Percentiles rank a stretch among this genome's conserved stretches.
Evolutionary conservation across 2,113 vertebrate species (phyloP).

Genomic region (Panthera uncia): DNA sequence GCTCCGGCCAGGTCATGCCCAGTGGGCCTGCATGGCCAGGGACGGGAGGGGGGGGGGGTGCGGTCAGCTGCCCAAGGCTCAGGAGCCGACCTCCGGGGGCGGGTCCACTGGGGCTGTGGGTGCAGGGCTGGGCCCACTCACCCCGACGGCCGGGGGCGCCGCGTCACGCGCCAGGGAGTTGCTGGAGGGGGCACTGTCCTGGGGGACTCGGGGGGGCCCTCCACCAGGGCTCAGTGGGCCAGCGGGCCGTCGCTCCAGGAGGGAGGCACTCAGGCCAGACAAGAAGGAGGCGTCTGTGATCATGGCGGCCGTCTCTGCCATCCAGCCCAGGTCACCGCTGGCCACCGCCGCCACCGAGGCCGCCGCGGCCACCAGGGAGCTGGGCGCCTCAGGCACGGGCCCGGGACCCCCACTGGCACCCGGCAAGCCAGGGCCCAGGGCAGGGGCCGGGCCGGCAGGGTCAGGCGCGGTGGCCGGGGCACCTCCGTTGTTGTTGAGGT

Average conservation of each 20-base stretch:
- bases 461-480: fast-evolving
- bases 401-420: neutral
- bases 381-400: neutral
- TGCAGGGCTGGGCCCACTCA: neutral
- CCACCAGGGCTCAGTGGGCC: conserved; percentile 43
- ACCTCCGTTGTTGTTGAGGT: conserved; percentile 95
- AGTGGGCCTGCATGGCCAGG: neutral
- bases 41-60: neutral
- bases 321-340: conserved; percentile 89
- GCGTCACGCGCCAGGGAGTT: neutral
- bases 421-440: neutral
- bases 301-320: conserved; percentile 92
- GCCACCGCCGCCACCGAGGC: conserved; percentile 32
- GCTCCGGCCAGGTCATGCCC: neutral
- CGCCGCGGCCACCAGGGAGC: conserved; percentile 48
- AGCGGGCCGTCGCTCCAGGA: conserved; percentile 72
- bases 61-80: conserved; percentile 49
- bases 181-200: neutral
- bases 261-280: conserved; percentile 81
- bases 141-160: fast-evolving
- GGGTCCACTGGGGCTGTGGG: neutral
- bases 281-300: conserved; percentile 90
- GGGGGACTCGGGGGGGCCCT: neutral
- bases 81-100: conserved; percentile 27
- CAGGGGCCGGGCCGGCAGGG: conserved; percentile 15